phyloP scores from a whole-genome alignment of 2,113 vertebrate genomes.

The Theristicus caerulescens region DNA sequence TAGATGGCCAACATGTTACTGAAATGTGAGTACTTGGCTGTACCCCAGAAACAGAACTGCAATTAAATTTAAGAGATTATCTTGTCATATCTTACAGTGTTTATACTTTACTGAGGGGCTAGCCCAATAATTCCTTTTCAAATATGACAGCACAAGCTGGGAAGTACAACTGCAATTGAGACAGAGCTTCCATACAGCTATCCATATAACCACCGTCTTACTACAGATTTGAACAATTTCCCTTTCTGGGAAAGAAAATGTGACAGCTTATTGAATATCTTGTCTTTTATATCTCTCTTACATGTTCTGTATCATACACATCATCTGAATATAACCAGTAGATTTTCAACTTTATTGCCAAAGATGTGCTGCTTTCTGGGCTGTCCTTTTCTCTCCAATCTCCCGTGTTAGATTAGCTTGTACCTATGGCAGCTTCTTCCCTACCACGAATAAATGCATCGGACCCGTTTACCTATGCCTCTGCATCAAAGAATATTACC shows the following conservation, averaged over 20 bases:
- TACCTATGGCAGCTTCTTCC: not conserved
- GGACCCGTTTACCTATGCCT: not conserved
- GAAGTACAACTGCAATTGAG: not conserved
- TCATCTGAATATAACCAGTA: not conserved
- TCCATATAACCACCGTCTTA: too few relatives aligned
- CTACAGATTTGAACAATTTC: not conserved
- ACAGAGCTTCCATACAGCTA: not conserved
- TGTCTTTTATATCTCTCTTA: not conserved
- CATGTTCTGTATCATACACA: too few relatives aligned
- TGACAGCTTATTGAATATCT: accelerated
- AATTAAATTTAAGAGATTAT: accelerated
- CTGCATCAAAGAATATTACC: not conserved
- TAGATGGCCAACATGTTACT: accelerated
- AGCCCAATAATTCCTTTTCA: not conserved
- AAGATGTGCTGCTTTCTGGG: not conserved
- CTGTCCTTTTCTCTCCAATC: not conserved
- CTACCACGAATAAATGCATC: not conserved
- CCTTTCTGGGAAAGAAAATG: not conserved
- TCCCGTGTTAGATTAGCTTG: too few relatives aligned
- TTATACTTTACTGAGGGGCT: too few relatives aligned
- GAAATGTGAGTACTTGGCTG: not conserved
- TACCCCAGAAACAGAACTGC: not conserved
- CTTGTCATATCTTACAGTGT: not conserved
- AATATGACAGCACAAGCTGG: not conserved
- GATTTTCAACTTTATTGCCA: not conserved